These are phyloP conservation scores for Phymorhynchus buccinoides DNA, from an alignment of 1,140 invertebrate genomes.

Conservation along the genomic window DNA sequence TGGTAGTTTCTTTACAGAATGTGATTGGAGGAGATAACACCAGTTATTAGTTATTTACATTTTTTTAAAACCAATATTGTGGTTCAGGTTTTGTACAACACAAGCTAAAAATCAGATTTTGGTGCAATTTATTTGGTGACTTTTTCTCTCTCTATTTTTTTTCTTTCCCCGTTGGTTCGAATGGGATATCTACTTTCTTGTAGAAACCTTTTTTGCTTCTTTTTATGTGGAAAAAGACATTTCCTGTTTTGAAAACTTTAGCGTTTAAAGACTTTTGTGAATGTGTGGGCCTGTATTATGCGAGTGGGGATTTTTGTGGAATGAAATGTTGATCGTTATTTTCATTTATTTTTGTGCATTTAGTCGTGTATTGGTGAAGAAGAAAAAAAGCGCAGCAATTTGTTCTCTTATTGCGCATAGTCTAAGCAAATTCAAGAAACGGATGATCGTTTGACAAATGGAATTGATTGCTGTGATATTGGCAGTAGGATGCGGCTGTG, in stretches of 20 bases:
- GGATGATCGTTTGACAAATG: background rate
- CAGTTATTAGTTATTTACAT: background rate
- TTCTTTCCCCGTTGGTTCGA: background rate
- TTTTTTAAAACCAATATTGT: background rate
- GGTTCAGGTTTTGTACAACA: background rate
- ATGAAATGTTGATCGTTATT: background rate
- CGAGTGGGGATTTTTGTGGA: background rate
- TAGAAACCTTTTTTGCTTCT: background rate
- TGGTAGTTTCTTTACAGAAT: background rate
- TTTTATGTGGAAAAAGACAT: background rate
- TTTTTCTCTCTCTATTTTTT: background rate
- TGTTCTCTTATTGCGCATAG: too few relatives aligned
- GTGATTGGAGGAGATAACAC: background rate
- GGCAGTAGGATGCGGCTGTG: too few relatives aligned
- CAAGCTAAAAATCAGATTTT: background rate
- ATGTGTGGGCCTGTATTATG: background rate
- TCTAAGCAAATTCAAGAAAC: too few relatives aligned
- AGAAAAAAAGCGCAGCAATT: too few relatives aligned
- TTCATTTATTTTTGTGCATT: too few relatives aligned
- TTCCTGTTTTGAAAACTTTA: background rate
- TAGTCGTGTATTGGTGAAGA: too few relatives aligned
- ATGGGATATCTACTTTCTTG: background rate
- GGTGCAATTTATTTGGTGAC: background rate
- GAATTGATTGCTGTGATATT: conserved; percentile 1
- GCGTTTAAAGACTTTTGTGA: background rate